A percentile compares a stretch with the other conserved stretches of the same genome.
phyloP scores from a whole-genome alignment of 2,888 invertebrate species.

The Agrenia bidenticulata region DNA sequence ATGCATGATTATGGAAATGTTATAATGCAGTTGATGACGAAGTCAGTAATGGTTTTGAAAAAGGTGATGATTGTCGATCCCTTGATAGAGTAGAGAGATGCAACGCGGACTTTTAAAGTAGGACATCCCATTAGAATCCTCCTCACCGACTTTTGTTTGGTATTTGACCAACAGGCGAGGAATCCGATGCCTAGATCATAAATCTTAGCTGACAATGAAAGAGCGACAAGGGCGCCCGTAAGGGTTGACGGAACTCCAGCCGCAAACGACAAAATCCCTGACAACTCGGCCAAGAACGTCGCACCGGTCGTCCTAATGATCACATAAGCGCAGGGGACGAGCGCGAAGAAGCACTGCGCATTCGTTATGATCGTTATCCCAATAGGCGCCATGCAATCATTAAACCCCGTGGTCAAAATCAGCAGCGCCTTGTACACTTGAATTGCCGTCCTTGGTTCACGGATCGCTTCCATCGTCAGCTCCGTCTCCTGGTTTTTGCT shows the following conservation, averaged over 20 bases:
- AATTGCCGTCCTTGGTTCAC: conserved; percentile 20
- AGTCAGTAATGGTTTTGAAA: conserved; percentile 29
- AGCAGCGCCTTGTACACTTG: conserved; percentile 30
- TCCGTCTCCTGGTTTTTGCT: conserved; percentile 31
- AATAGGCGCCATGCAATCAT: conserved; percentile 31
- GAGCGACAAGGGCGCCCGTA: conserved; percentile 9
- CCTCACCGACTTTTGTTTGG: conserved; percentile 25
- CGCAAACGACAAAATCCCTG: conserved; percentile 35
- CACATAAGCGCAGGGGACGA: conserved; percentile 31
- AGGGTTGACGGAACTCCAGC: conserved; percentile 28
- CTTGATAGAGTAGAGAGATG: conserved; percentile 27
- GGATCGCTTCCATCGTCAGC: conserved; percentile 23
- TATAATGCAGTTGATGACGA: conserved; percentile 34
- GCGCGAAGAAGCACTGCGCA: conserved; percentile 17
- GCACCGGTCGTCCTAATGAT: conserved; percentile 35
- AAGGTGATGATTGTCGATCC: conserved; percentile 33
- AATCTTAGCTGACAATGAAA: conserved; percentile 28
- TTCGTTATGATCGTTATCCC: conserved; percentile 27
- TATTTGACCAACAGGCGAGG: conserved; percentile 34
- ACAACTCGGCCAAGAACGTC: conserved; percentile 35
- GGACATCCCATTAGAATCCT: conserved; percentile 30
- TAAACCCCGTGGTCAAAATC: conserved; percentile 28
- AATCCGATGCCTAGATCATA: conserved; percentile 28
- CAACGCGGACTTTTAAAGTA: conserved; percentile 31
- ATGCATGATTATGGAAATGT: no score